Evolutionary conservation across 2,113 vertebrate species (phyloP), one percentile per base, ranked within the genome.

Genomic region (Dipodomys stephensi): DNA sequence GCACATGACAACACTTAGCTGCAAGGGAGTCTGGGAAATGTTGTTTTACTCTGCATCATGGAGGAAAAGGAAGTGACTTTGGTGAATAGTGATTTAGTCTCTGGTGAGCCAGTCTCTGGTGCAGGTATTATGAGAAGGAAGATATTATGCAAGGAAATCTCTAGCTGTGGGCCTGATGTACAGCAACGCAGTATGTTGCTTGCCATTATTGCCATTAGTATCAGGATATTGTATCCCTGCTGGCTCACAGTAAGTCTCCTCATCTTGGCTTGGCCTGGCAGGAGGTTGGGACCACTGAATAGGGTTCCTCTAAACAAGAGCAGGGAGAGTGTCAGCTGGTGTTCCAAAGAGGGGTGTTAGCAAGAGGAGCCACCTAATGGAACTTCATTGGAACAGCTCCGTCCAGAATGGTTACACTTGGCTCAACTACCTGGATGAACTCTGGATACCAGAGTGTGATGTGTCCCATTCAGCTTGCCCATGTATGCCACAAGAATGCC

Each of bases 21-120:
- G 94, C 94, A 94, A 88, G 30, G 92, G 53, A 82, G 4, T 16
- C 94, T 97, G 96, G 95, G 95, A 96, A 93, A 88, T 95, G 95
- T 95, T 95, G 91, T 94, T 71, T 32, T 92, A 46, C 23, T 46
- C 6, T 7, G 22, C 18, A 57, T 74, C 73, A 39, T 35, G 44
- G 83, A 87, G 68, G 69, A 32, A 81, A 77, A 83, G 46, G 87
- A 94, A 81, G 32, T 10, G 28, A 25, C 3, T 91, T 73, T 81
- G 65, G 68, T 46, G 35, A 72, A n/a, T 13, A 5, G 72, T 22
- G 62, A 93, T 68, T 44, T n/a, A 25, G 32, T 69, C 39, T 80
- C 90, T 44, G 73, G 67, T 49, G 62, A 93, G 72, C 62, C n/a
- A 25, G 32, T 71, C 44, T 76, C 90, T 44, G 73, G 60, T 49